These are phyloP conservation scores for Acrobasis repandana DNA, from an alignment of 2,888 invertebrate genomes.

Conservation along the genomic window DNA sequence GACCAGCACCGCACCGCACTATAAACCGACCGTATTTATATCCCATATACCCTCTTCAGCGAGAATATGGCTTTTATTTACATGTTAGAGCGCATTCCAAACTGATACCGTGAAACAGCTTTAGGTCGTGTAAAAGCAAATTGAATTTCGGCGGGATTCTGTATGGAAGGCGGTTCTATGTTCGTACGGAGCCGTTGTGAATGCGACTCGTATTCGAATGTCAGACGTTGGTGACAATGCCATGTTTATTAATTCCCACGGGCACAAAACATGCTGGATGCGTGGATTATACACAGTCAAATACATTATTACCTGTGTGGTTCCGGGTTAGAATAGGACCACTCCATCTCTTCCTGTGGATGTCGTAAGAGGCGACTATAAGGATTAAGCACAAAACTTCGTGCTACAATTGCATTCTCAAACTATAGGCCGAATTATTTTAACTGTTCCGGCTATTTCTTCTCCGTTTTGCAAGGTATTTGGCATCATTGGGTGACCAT, in stretches of 20 bases:
- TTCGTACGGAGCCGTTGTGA: not conserved
- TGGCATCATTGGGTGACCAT: too few species aligned
- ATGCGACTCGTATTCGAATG: not conserved
- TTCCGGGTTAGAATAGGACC: too few species aligned
- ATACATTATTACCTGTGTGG: too few species aligned
- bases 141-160: slow-evolving; percentile 3
- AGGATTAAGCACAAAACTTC: too few species aligned
- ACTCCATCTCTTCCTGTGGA: too few species aligned
- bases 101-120: slow-evolving; percentile 8
- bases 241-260: not conserved
- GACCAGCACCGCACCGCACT: slow-evolving; percentile 2
- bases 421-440: too few species aligned
- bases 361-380: too few species aligned
- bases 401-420: too few species aligned
- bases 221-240: not conserved
- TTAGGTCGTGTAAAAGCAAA: slow-evolving; percentile 9
- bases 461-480: too few species aligned
- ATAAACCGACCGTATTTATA: slow-evolving; percentile 17
- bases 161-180: not conserved
- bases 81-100: not conserved
- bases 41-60: not conserved
- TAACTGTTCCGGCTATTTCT: too few species aligned
- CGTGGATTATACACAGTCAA: too few species aligned
- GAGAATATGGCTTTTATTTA: slow-evolving; percentile 17
- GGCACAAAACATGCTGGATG: too few species aligned